Evolutionary conservation across 2,113 vertebrate genomes (phyloP).

Genomic region (Euleptes europaea): DNA sequence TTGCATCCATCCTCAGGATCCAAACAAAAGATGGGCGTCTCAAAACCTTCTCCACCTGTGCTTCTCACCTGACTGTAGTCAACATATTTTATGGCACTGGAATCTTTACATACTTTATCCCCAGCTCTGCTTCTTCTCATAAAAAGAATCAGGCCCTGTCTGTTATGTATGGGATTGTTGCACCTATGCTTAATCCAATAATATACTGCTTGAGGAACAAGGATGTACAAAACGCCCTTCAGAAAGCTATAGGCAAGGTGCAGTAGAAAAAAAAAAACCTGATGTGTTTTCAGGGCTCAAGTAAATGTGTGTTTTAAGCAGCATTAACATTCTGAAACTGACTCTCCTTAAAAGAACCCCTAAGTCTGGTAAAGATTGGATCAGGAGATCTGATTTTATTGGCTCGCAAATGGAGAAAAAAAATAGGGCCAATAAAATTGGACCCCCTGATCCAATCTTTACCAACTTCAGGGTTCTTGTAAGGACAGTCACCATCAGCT

Average conservation of each 20-base stretch:
- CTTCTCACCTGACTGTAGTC: conserved; percentile 29
- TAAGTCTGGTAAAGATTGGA: no score
- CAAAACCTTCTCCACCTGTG: conserved; percentile 45
- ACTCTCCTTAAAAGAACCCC: no score
- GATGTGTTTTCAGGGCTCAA: no score
- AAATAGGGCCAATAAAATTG: no score
- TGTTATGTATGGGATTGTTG: conserved; percentile 18
- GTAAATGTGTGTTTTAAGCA: no score
- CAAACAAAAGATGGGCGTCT: conserved; percentile 20
- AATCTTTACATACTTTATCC: conserved; percentile 32
- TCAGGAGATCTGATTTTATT: no score
- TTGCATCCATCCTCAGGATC: conserved; percentile 24
- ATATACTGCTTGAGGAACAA: background rate
- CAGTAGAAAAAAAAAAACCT: background rate
- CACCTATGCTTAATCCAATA: conserved; percentile 33
- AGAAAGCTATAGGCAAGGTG: background rate
- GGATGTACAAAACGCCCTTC: background rate
- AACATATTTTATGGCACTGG: conserved; percentile 31
- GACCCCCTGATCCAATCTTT: no score
- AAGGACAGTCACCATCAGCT: no score
- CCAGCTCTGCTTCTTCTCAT: background rate
- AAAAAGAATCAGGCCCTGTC: conserved; percentile 25
- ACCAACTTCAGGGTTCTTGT: no score
- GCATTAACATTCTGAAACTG: no score
- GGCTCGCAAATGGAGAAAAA: no score